Evolutionary conservation across 2,113 vertebrate species (phyloP), one percentile per base, ranked within the genome.

Genomic region (Corythoichthys intestinalis): DNA sequence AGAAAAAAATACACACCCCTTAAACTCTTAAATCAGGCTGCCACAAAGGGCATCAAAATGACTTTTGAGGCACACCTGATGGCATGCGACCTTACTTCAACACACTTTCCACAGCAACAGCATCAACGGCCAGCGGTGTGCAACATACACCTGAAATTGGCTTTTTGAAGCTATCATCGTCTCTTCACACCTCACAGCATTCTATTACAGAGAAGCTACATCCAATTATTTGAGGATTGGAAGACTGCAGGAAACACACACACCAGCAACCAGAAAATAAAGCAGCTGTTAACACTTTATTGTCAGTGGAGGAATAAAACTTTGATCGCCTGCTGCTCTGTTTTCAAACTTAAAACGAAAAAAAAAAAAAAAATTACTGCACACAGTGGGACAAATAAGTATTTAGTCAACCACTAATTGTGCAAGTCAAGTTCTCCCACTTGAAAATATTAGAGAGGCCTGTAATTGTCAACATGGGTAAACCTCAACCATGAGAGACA

Each of bases 101-200:
- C 20, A 74, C 38, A 35, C 0, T 17, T 17, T 4, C 34, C 34
- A 53, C n/a, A 0, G 2, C 56, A 44, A 44, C 5, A 37, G 69
- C 66, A 63, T 60, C 66, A 50, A 68, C 38, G 64, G 71, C 63
- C 69, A 58, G 13, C 47, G 67, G 54, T 53, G 70, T 80, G 78
- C 61, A 59, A 75, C 65, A 34, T 41, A 61, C 65, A 57, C 49
- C 67, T 67, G 56, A 85, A 84, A 90, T 83, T 90, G 87, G 87
- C 84, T 86, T 72, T 85, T 80, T 64, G 41, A 69, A 62, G 71
- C 83, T 75, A 88, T 88, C 86, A 82, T 63, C 70, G 71, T 69
- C 74, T 83, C 80, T 80, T 76, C 78, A 89, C 87, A 87, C 87
- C 74, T 73, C 83, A 89, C 83, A 71, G 72, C 89, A 56, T 90